Base-by-base conservation (phyloP, 2,113 vertebrate genomes). In the Prinia subflava region DNA sequence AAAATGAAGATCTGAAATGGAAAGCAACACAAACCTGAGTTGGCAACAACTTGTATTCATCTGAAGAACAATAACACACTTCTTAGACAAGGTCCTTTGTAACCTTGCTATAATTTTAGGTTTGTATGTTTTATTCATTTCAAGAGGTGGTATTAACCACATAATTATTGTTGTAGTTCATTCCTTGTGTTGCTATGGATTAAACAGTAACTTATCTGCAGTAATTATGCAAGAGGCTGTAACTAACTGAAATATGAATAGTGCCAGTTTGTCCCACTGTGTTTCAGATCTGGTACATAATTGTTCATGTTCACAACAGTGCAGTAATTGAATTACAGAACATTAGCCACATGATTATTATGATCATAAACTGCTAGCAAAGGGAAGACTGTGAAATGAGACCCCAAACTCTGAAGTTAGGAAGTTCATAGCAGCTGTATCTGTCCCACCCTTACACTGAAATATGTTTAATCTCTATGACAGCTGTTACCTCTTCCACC, bases 291-390 rank as follows among this genome's bases (percentile, higher is more conserved):
- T 95, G 93, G 89, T 92, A 90, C 89, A 89, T 92, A 93, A 97
- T 87, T 95, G 76, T 94, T 96, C 97, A 97, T 91, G 88, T 85
- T 97, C 83, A 97, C 67, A 94, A 96, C 89, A 95, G 92, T 56
- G 83, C 59, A 94, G 68, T 97, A 97, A 98, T 95, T 98, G 94
- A 98, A 97, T 97, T 97, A 97, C 86, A 97, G 96, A 98, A 95
- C 94, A 97, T 97, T 97, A 97, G 89, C 91, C 88, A 82, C 88
- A 96, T 92, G 89, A 96, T 97, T 97, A 95, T 94, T 89, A 96
- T 92, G 64, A 96, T 95, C 30, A 33, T 92, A 96, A 97, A 96
- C 74, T 87, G 42, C 59, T 92, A 84, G 95, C 90, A 94, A 91
- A 96, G 87, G 44, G 28, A 94, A 96, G 79, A 83, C 53, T 83